Conservation (phyloP, 1,140 invertebrate genomes). For the Popillia japonica region DNA sequence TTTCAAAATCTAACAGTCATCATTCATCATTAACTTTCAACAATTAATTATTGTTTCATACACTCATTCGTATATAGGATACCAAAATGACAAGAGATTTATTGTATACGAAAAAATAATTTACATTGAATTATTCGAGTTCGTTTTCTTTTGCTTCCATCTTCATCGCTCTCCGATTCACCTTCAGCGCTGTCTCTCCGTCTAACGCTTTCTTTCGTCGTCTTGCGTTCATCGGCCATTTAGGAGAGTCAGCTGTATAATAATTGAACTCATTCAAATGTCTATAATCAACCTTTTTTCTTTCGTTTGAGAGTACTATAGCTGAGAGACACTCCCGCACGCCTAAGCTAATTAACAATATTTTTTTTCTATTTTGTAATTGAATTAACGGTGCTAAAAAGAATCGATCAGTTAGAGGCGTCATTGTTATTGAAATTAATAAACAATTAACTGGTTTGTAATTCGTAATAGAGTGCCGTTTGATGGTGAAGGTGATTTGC, state of each 20-base stretch:
- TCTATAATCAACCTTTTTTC: slow-evolving; percentile 17
- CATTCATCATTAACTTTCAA: slow-evolving; percentile 51
- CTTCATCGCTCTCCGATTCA: not conserved
- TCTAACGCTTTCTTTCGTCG: not conserved
- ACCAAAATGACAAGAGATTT: slow-evolving; percentile 45
- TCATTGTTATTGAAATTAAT: slow-evolving; percentile 26
- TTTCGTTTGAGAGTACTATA: not conserved
- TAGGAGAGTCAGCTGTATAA: slow-evolving; percentile 27
- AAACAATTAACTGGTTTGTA: slow-evolving; percentile 26
- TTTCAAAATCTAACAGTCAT: slow-evolving; percentile 47
- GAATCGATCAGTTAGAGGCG: slow-evolving; percentile 22
- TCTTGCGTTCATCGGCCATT: slow-evolving; percentile 6
- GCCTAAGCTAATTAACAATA: slow-evolving; percentile 16
- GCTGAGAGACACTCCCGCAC: slow-evolving; percentile 11
- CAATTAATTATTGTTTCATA: slow-evolving; percentile 49
- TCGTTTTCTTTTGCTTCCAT: slow-evolving; percentile 13
- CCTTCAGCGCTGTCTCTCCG: not conserved
- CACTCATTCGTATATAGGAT: slow-evolving; percentile 34
- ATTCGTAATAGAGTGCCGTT: not conserved
- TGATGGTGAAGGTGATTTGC: slow-evolving; percentile 18
- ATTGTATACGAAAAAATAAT: slow-evolving; percentile 43
- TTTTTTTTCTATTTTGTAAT: not conserved
- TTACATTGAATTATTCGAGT: slow-evolving; percentile 42
- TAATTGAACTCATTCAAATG: slow-evolving; percentile 28
- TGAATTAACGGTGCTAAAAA: slow-evolving; percentile 33